Evolutionary conservation across 1,140 invertebrate species (phyloP), one percentile per base, ranked within the genome.

Genomic region (Drosophila nebulosa): DNA sequence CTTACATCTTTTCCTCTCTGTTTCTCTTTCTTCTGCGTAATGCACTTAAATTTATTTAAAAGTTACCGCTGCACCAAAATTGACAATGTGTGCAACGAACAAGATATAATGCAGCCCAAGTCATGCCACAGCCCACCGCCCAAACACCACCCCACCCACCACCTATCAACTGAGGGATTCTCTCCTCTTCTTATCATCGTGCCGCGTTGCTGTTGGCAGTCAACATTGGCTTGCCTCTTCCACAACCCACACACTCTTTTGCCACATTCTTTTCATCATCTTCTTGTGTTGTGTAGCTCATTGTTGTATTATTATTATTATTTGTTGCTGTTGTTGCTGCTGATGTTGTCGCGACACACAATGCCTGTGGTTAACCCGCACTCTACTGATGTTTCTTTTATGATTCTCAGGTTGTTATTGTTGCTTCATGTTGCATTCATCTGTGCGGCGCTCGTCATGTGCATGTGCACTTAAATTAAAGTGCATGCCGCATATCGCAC

Each of bases 71-170:
- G 36, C 56, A 32, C 12, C 51, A 69, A 65, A 68, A 70, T 70
- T 64, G 58, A 85, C 83, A 86, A 88, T 88, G 78, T 81, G 78
- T 79, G 83, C 83, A 86, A 55, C 78, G 67, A 86, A 86, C 77
- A 75, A 71, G 64, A 81, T 72, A 68, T 83, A 88, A 86, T 78
- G 67, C 61, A 52, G 46, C 78, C 58, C 52, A 42, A 59, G 18
- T 52, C 46, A 10, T n/a, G 26, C 35, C 50, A 22, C 39, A 3
- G 16, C 10, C 30, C 30, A 10, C 30, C 30, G n/a, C n/a, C n/a
- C n/a, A n/a, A n/a, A n/a, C n/a, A n/a, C n/a, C n/a, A n/a, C n/a
- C n/a, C n/a, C n/a, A n/a, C n/a, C n/a, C n/a, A n/a, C n/a, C 24
- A 24, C 24, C 24, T 4, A 2, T 4, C 24, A 24, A 3, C 24